These are phyloP conservation scores for Stichopus horrens DNA, from an alignment of 53 echinoderm and acorn worm species.

Conservation along the genomic window DNA sequence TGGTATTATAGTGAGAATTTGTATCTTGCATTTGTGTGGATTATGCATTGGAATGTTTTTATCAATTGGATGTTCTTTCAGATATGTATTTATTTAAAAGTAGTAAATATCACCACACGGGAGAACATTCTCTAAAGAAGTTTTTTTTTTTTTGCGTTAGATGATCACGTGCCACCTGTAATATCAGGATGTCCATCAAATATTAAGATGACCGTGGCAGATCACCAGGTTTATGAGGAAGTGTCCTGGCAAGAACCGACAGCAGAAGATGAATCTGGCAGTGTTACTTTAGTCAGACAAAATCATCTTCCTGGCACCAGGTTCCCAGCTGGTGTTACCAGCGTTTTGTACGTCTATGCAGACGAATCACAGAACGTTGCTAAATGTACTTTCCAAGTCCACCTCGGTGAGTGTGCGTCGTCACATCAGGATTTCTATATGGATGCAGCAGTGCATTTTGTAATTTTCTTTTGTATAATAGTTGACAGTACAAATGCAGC, in stretches of 20 bases:
- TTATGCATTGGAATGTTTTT: too few species aligned
- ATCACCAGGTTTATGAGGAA: neutral
- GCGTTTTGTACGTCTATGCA: slow-evolving; percentile 20
- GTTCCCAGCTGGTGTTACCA: slow-evolving; percentile 35
- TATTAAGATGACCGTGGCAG: neutral
- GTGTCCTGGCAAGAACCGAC: slow-evolving; percentile 26
- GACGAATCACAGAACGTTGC: slow-evolving; percentile 12
- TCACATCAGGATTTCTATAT: too few species aligned
- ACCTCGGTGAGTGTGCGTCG: slow-evolving; percentile 2
- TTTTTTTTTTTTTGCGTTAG: neutral
- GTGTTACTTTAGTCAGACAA: neutral
- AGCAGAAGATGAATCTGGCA: slow-evolving; percentile 19
- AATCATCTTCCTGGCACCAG: slow-evolving; percentile 13
- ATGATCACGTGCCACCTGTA: neutral
- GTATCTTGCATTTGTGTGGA: too few species aligned
- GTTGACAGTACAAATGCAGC: neutral
- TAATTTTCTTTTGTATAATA: neutral
- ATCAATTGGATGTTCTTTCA: too few species aligned
- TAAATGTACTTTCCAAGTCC: slow-evolving; percentile 14
- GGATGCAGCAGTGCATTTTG: too few species aligned
- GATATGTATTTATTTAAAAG: too few species aligned
- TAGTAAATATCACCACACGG: too few species aligned
- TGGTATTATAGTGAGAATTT: too few species aligned
- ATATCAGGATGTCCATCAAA: slow-evolving; percentile 13
- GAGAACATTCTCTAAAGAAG: neutral